Percentiles rank a stretch among this genome's conserved stretches.
Evolutionary conservation across 2,888 invertebrate species (phyloP).

Genomic region (Petrolisthes cinctipes): DNA sequence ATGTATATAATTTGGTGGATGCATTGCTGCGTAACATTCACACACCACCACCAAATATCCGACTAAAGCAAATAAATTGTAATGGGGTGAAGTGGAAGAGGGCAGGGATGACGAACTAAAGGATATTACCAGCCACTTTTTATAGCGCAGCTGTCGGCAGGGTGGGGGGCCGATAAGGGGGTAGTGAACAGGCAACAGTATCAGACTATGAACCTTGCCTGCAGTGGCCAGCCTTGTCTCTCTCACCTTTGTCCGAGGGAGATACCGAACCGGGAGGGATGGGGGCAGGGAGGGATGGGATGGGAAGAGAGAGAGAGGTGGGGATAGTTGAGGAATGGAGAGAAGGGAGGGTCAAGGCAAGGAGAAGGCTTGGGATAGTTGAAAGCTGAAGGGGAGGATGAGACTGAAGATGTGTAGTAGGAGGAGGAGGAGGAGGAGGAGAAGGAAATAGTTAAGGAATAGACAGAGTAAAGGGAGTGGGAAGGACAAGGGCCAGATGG

Average conservation of each 20-base stretch:
- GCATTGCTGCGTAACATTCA: no score
- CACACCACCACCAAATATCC: no score
- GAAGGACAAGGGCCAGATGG: no score
- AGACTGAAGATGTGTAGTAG: background rate
- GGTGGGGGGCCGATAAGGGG: constrained; percentile 24
- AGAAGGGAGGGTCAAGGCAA: background rate
- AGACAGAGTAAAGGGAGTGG: no score
- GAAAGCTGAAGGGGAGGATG: background rate
- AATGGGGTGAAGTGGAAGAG: background rate
- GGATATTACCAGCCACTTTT: constrained; percentile 49
- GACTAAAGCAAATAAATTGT: no score
- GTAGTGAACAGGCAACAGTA: constrained; percentile 15
- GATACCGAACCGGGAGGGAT: constrained; percentile 20
- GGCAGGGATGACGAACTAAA: constrained; percentile 12
- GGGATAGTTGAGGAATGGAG: background rate
- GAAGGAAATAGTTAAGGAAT: background rate
- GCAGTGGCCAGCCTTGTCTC: constrained; percentile 30
- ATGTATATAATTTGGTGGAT: no score
- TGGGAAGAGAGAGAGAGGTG: background rate
- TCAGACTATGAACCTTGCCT: constrained; percentile 36
- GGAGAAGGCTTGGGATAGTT: background rate
- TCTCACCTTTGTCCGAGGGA: constrained; percentile 46
- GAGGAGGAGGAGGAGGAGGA: background rate
- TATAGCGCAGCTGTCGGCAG: constrained; percentile 41
- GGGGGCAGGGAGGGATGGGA: background rate